phyloP scores from a whole-genome alignment of 2,888 invertebrate species.

The Hololepta plana region DNA sequence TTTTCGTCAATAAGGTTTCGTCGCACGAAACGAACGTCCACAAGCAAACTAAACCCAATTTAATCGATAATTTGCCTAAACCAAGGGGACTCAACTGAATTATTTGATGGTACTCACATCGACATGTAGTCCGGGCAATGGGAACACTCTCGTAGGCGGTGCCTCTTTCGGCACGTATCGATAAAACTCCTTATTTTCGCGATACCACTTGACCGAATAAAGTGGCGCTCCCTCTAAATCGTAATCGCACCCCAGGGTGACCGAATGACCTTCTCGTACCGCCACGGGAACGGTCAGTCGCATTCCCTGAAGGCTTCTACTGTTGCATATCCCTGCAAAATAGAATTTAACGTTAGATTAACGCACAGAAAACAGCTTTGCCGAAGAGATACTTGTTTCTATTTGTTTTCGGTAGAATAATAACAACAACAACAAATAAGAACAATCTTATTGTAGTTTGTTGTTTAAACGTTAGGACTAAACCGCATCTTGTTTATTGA shows the following conservation, averaged over 20 bases:
- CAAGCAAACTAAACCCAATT: no score
- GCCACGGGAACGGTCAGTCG: conserved; percentile 24
- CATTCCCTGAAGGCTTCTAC: conserved; percentile 22
- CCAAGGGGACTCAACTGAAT: no score
- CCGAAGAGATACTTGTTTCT: no score
- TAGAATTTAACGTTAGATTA: conserved; percentile 5
- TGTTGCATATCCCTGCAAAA: conserved; percentile 22
- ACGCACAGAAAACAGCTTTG: neutral
- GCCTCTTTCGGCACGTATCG: conserved; percentile 53
- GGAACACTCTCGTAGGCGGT: conserved; percentile 50
- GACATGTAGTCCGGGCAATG: conserved; percentile 46
- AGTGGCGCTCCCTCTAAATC: conserved; percentile 35
- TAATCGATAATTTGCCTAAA: no score
- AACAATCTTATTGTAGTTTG: no score
- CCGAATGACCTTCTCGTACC: conserved; percentile 25
- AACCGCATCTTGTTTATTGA: no score
- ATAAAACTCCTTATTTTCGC: conserved; percentile 56
- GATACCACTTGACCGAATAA: conserved; percentile 63
- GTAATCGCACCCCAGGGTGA: conserved; percentile 26
- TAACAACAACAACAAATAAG: no score
- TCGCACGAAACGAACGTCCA: no score
- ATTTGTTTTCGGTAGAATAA: no score
- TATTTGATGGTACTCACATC: no score
- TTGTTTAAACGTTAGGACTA: no score
- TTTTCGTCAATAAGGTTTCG: no score